phyloP scores from a whole-genome alignment of 30 jellyfish, hydroid and myxozoan species.

The Aurelia sp. region DNA sequence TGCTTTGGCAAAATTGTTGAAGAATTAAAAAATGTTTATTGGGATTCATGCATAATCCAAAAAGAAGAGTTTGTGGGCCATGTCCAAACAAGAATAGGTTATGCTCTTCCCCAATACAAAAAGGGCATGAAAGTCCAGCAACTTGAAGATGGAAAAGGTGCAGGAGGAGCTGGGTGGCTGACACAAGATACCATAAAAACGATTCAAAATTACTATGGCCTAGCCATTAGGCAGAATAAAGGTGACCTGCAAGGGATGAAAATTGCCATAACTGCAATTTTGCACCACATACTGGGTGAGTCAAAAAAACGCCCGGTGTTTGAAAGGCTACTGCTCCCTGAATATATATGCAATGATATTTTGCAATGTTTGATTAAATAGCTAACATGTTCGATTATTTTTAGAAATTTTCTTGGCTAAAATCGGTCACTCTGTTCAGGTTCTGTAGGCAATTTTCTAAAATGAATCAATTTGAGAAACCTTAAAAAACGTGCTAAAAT shows the following conservation, averaged over 20 bases:
- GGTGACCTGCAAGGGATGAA: constrained; percentile 51
- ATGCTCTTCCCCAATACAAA: constrained; percentile 23
- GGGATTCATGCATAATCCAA: constrained; percentile 10
- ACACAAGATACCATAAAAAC: constrained; percentile 38
- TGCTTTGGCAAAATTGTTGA: constrained; percentile 36
- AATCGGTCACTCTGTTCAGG: too few relatives aligned
- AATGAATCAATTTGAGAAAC: too few relatives aligned
- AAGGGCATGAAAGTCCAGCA: constrained; percentile 30
- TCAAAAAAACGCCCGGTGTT: too few relatives aligned
- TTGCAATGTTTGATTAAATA: too few relatives aligned
- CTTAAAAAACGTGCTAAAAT: too few relatives aligned
- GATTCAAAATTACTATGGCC: constrained; percentile 43
- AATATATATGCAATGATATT: too few relatives aligned
- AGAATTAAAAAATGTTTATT: neutral
- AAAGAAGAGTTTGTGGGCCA: constrained; percentile 68
- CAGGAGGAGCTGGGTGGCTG: constrained; percentile 59
- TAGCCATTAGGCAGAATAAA: constrained; percentile 36
- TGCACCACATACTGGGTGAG: constrained; percentile 35
- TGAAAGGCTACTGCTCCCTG: too few relatives aligned
- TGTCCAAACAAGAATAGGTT: constrained; percentile 31
- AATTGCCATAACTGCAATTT: constrained; percentile 28
- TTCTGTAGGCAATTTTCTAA: too few relatives aligned
- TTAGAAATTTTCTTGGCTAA: too few relatives aligned
- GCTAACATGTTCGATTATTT: too few relatives aligned
- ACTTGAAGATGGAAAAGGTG: constrained; percentile 58